These are phyloP conservation scores for Hydrocynus forskahlii DNA, from an alignment of 2,797 vertebrate species.

Conservation along the genomic window DNA sequence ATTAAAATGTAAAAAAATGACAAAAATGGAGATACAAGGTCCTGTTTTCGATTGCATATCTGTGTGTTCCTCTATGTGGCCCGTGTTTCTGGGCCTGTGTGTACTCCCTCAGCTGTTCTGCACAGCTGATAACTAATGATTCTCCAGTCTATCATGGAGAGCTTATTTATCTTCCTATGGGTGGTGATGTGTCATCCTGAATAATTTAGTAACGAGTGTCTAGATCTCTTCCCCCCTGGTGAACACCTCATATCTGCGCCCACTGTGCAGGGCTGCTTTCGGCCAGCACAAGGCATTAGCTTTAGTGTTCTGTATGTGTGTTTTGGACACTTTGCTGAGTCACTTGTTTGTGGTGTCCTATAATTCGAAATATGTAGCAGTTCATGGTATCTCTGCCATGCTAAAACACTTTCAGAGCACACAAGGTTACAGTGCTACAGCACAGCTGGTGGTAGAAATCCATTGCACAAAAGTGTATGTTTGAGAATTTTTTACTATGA, in stretches of 20 bases:
- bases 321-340: slow-evolving; percentile 8
- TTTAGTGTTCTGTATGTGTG: neutral
- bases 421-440: slow-evolving; percentile 9
- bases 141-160: slow-evolving; percentile 73
- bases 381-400: neutral
- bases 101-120: slow-evolving; percentile 69
- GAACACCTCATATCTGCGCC: slow-evolving; percentile 71
- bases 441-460: neutral
- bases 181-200: slow-evolving; percentile 78
- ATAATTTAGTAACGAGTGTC: slow-evolving; percentile 84
- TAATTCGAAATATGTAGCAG: slow-evolving; percentile 6
- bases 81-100: slow-evolving; percentile 29
- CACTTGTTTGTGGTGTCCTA: slow-evolving; percentile 16
- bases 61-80: slow-evolving; percentile 24
- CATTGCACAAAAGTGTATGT: neutral
- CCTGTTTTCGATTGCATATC: neutral
- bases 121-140: slow-evolving; percentile 77
- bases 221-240: slow-evolving; percentile 65
- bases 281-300: slow-evolving; percentile 21
- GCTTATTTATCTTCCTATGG: slow-evolving; percentile 77
- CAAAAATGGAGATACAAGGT: too few species aligned
- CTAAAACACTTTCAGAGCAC: neutral
- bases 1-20: too few species aligned
- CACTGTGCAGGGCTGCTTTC: slow-evolving; percentile 40
- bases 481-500: neutral